Percentiles rank a stretch among this genome's conserved stretches.
Evolutionary conservation across 2,888 invertebrate genomes (phyloP).

Genomic region (Poecilobothrus nobilitatus): DNA sequence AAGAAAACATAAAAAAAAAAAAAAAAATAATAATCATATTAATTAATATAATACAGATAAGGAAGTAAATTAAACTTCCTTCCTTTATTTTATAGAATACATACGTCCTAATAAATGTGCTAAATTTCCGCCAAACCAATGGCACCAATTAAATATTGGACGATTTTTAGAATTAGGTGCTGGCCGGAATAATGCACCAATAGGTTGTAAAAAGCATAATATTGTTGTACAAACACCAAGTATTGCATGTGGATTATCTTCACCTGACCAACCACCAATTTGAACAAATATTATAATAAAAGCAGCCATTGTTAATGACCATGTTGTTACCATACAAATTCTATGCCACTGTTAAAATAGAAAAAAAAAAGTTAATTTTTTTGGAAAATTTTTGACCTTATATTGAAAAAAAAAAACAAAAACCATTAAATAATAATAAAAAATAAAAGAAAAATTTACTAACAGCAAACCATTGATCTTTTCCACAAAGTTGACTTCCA

Average conservation of each 20-base stretch:
- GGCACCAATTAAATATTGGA: constrained; percentile 82
- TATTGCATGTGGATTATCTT: constrained; percentile 73
- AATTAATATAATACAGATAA: constrained; percentile 1
- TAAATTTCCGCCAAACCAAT: constrained; percentile 80
- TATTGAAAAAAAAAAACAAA: constrained; percentile 8
- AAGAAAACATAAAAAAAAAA: constrained; percentile 11
- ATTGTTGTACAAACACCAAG: constrained; percentile 69
- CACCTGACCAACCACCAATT: constrained; percentile 64
- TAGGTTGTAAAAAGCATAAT: constrained; percentile 76
- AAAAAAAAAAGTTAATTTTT: constrained; percentile 12
- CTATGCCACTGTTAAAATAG: constrained; percentile 65
- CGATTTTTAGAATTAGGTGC: constrained; percentile 72
- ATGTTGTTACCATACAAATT: constrained; percentile 72
- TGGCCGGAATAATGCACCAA: constrained; percentile 78
- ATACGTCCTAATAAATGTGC: constrained; percentile 81
- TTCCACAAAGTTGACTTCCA: constrained; percentile 68
- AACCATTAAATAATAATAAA: background rate
- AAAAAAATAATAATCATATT: constrained; percentile 1
- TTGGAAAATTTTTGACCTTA: constrained; percentile 8
- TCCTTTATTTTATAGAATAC: constrained; percentile 34
- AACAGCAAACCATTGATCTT: constrained; percentile 91
- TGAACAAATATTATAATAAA: constrained; percentile 77
- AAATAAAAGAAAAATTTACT: constrained; percentile 38
- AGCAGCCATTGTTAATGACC: constrained; percentile 67
- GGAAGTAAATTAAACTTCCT: background rate